A percentile compares a stretch with the other conserved stretches of the same genome.
phyloP scores from a whole-genome alignment of 2,797 vertebrate genomes.

The Cynodonichthys magdalenae region DNA sequence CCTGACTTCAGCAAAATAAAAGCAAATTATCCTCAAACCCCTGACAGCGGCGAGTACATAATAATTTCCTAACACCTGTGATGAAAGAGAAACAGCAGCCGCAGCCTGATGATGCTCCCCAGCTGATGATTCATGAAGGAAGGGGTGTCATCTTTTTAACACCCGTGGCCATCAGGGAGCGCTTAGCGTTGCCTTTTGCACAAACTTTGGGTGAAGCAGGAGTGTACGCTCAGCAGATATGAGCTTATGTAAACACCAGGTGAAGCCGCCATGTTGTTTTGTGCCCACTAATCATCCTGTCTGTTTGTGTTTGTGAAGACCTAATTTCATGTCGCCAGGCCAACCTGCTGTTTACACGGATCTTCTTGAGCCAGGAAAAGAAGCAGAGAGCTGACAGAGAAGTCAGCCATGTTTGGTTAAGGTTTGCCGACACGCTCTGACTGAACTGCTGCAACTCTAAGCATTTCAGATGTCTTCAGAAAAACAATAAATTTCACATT shows the following conservation, averaged over 20 bases:
- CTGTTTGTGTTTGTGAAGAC: constrained; percentile 56
- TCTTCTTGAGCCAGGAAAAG: constrained; percentile 23
- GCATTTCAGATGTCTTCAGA: background rate
- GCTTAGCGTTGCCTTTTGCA: constrained; percentile 18
- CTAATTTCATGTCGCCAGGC: constrained; percentile 43
- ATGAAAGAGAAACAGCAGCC: constrained; percentile 48
- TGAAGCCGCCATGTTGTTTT: constrained; percentile 40
- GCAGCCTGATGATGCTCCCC: constrained; percentile 26
- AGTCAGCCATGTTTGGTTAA: constrained; percentile 14
- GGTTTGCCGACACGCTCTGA: constrained; percentile 14
- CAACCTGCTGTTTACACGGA: constrained; percentile 52
- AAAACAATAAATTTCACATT: background rate
- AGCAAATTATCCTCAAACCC: constrained; percentile 33
- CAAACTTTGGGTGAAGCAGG: constrained; percentile 27
- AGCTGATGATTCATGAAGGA: constrained; percentile 38
- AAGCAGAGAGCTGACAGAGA: constrained; percentile 17
- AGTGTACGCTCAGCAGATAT: constrained; percentile 59
- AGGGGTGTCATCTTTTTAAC: constrained; percentile 47
- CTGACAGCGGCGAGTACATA: constrained; percentile 18
- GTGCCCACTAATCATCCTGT: constrained; percentile 45
- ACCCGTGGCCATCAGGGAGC: constrained; percentile 44
- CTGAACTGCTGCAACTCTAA: background rate
- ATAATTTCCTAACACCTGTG: constrained; percentile 52
- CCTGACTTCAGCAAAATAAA: constrained; percentile 60
- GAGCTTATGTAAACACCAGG: constrained; percentile 58